Percentiles rank a stretch among this genome's conserved stretches.
Evolutionary conservation across 2,888 invertebrate genomes (phyloP).

Genomic region (Plebejus argus): DNA sequence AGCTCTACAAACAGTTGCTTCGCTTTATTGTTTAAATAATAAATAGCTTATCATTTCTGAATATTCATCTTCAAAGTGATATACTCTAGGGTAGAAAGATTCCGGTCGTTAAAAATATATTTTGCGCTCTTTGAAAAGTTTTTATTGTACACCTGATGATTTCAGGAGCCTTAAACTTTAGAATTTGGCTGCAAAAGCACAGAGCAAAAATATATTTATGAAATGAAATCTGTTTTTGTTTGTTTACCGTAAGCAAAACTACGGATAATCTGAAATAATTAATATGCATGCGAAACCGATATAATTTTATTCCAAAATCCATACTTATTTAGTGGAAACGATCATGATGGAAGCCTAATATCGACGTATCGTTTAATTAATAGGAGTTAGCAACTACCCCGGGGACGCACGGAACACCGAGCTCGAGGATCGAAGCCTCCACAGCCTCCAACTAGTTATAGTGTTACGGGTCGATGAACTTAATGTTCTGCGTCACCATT

Average conservation of each 20-base stretch:
- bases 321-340: neutral
- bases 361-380: neutral
- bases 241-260: too few species aligned
- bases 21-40: neutral
- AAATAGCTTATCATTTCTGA: neutral
- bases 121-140: neutral
- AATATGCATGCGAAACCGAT: too few species aligned
- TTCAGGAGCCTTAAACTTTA: neutral
- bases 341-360: constrained; percentile 1
- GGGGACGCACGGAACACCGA: neutral
- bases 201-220: neutral
- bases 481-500: neutral
- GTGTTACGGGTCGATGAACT: neutral
- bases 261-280: too few species aligned
- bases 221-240: neutral
- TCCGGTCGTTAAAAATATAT: neutral
- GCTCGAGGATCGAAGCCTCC: neutral
- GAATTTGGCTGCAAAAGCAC: neutral
- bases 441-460: neutral
- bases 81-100: neutral
- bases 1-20: neutral
- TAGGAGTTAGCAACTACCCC: neutral
- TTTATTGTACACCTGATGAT: neutral
- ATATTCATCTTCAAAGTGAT: neutral
- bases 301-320: too few species aligned